These are phyloP conservation scores for Peromyscus attwateri DNA, from an alignment of 2,797 vertebrate genomes.

Conservation along the genomic window DNA sequence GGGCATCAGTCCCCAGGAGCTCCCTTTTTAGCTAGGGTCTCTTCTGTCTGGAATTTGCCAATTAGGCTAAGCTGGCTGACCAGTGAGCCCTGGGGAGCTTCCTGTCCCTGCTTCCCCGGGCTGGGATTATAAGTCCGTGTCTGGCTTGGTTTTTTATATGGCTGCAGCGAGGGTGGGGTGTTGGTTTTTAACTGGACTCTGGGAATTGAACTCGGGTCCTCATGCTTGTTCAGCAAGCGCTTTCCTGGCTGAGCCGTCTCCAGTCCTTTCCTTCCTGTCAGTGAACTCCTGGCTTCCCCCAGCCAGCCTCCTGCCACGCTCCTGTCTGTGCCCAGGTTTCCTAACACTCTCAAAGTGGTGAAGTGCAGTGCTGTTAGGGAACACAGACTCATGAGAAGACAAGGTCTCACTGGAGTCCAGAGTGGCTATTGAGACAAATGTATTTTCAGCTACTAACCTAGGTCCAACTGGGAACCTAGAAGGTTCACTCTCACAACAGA, in stretches of 20 bases:
- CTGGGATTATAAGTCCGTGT: neutral
- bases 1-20: neutral
- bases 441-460: neutral
- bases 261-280: too few relatives aligned
- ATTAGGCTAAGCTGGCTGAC: neutral
- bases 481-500: conserved; percentile 54
- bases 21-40: neutral
- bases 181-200: neutral
- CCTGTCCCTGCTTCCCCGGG: neutral
- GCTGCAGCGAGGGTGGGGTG: neutral
- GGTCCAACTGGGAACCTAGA: neutral
- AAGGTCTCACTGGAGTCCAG: neutral
- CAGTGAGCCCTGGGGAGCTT: neutral
- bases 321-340: fast-evolving
- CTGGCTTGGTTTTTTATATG: neutral
- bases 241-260: neutral
- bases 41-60: neutral
- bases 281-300: neutral
- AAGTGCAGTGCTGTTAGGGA: fast-evolving
- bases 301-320: fast-evolving
- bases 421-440: neutral
- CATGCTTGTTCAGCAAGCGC: neutral
- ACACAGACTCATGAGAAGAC: neutral
- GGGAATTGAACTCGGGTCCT: neutral
- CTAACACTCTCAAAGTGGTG: neutral